Conservation (phyloP, 2,888 invertebrate genomes). For the Orchesella flavescens region DNA sequence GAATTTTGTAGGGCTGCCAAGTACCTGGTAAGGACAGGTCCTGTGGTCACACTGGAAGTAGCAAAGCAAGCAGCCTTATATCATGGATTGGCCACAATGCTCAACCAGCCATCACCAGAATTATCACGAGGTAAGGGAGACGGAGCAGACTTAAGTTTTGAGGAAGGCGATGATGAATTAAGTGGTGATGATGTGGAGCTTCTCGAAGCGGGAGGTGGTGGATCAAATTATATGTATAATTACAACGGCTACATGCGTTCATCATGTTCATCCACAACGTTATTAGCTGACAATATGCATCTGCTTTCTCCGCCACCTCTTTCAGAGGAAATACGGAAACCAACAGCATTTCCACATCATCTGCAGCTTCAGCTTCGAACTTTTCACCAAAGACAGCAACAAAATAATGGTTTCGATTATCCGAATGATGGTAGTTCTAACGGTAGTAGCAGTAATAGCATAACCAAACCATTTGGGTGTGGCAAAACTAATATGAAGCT, state of each 20-base stretch:
- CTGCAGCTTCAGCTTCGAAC: conserved; percentile 31
- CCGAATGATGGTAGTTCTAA: neutral
- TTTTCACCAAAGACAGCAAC: conserved; percentile 18
- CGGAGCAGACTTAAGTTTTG: conserved; percentile 55
- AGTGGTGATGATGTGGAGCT: conserved; percentile 53
- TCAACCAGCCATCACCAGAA: conserved; percentile 92
- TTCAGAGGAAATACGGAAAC: conserved; percentile 33
- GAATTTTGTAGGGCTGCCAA: conserved; percentile 86
- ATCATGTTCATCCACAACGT: conserved; percentile 33
- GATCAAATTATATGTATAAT: conserved; percentile 1
- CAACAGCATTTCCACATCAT: conserved; percentile 49
- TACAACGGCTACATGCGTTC: conserved; percentile 32
- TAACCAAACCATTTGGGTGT: neutral
- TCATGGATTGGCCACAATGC: conserved; percentile 90
- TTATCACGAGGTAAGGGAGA: conserved; percentile 81
- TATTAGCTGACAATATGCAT: conserved; percentile 50
- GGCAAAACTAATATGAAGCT: conserved; percentile 12
- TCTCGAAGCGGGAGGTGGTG: conserved; percentile 16
- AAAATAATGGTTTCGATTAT: conserved; percentile 30
- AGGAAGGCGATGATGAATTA: conserved; percentile 56
- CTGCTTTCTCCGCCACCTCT: conserved; percentile 46
- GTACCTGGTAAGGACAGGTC: conserved; percentile 94
- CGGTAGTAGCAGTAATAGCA: neutral
- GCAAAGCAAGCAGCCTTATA: conserved; percentile 98
- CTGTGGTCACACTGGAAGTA: conserved; percentile 93